phyloP scores from a whole-genome alignment of 2,113 vertebrate species.

The Aleadryas rufinucha region DNA sequence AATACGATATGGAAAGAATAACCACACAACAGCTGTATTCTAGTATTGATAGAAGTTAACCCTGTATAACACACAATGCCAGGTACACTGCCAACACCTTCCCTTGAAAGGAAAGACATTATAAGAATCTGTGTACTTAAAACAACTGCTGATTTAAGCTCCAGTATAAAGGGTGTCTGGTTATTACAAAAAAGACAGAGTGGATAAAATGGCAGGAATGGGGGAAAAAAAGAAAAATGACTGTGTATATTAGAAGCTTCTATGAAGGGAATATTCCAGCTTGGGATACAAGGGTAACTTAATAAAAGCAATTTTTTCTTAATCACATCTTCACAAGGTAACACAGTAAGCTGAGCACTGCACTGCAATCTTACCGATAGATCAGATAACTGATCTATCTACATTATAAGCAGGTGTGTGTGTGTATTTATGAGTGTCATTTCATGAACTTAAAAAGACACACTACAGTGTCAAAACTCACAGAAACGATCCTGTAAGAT shows the following conservation, averaged over 20 bases:
- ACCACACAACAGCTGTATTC: neutral
- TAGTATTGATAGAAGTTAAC: neutral
- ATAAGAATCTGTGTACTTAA: neutral
- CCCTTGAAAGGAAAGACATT: neutral
- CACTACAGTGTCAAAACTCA: neutral
- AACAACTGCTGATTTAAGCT: neutral
- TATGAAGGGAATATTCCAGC: neutral
- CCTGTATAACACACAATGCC: rapidly evolving
- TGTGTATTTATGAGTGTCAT: neutral
- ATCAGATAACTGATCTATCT: neutral
- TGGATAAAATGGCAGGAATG: neutral
- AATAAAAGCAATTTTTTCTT: neutral
- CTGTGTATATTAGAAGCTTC: neutral
- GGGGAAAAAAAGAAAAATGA: rapidly evolving
- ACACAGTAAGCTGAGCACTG: neutral
- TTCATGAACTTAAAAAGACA: neutral
- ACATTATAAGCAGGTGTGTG: rapidly evolving
- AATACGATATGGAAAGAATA: neutral
- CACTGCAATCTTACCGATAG: neutral
- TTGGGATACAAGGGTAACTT: neutral
- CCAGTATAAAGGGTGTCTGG: neutral
- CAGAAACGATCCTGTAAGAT: neutral
- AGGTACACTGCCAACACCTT: neutral
- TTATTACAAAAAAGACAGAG: neutral
- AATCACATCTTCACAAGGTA: neutral